Base-by-base conservation (phyloP, 1,140 invertebrate species). In the Papilio polytes region DNA sequence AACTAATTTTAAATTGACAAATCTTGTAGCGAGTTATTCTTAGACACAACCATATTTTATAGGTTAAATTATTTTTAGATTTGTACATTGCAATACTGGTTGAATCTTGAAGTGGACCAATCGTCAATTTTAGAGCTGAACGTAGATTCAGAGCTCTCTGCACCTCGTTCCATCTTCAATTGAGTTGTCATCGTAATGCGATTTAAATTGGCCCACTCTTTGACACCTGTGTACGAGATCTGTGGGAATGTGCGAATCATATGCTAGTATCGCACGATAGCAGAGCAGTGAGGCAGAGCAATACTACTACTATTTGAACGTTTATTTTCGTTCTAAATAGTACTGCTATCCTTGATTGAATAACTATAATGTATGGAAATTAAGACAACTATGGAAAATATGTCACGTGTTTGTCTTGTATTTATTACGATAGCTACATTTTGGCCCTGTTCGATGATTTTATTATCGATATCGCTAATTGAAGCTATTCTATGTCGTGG, bases 121-220 rank as follows among this genome's bases (percentile, higher is more conserved):
- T 63, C 31, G 41, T 44, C 77, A 78, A 78, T 78, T 83, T 46
- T 84, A 73, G 78, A 80, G 76, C 78, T 81, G 84, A 85, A 84
- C 81, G 81, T 80, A 81, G 81, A 81, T 89, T 86, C 82, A 63
- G 46, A 85, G 78, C 82, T 82, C 83, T 73, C 80, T 85, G 72
- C 84, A 83, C 77, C 83, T 86, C 84, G 87, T 87, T 85, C 84
- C 86, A 81, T 84, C 87, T 84, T 83, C 86, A 91, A 92, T 92
- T 90, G 88, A 91, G 90, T 90, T 90, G 90, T 91, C 85, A 89
- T 78, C 74, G 83, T 92, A 92, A 92, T 92, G 90, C 88, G 88
- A 87, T 89, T 90, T 90, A 90, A 90, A 90, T 90, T 89, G 89
- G 86, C 87, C 84, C 83, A 80, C 86, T 83, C 85, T 88, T 86